Evolutionary conservation across 1,140 invertebrate genomes (phyloP).

Genomic region (Yoshiicerus persimilis): DNA sequence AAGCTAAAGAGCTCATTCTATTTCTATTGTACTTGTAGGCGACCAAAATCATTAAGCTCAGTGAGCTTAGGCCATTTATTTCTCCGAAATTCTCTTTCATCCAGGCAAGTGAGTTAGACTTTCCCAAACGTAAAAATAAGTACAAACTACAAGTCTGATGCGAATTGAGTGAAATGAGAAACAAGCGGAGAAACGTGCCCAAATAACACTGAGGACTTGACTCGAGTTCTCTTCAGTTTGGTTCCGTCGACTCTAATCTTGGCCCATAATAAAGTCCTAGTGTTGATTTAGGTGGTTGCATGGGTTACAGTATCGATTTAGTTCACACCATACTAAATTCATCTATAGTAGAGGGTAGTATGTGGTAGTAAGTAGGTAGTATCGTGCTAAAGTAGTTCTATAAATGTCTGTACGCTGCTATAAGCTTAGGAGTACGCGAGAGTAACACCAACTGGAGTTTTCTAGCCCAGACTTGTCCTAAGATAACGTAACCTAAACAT

Average conservation of each 20-base stretch:
- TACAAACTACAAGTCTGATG: neutral
- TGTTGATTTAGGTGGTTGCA: slow-evolving; percentile 15
- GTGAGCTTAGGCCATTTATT: neutral
- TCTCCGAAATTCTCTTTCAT: neutral
- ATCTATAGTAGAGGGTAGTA: neutral
- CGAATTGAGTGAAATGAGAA: neutral
- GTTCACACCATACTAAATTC: slow-evolving; percentile 2
- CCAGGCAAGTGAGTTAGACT: neutral
- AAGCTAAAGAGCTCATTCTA: neutral
- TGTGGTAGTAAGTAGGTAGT: neutral
- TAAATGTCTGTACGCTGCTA: neutral
- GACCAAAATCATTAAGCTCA: slow-evolving; percentile 6
- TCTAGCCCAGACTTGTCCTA: neutral
- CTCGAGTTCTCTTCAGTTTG: neutral
- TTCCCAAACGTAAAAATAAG: neutral
- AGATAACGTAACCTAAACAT: neutral
- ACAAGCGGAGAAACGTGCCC: neutral
- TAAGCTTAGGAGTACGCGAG: neutral
- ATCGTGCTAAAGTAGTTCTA: neutral
- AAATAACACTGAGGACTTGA: neutral
- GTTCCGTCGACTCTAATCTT: slow-evolving; percentile 6
- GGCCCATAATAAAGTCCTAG: neutral
- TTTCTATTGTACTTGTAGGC: neutral
- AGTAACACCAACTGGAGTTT: neutral
- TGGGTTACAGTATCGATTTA: slow-evolving; percentile 18